Base-by-base conservation (phyloP, 1,140 invertebrate species). In the Lucilia sericata region DNA sequence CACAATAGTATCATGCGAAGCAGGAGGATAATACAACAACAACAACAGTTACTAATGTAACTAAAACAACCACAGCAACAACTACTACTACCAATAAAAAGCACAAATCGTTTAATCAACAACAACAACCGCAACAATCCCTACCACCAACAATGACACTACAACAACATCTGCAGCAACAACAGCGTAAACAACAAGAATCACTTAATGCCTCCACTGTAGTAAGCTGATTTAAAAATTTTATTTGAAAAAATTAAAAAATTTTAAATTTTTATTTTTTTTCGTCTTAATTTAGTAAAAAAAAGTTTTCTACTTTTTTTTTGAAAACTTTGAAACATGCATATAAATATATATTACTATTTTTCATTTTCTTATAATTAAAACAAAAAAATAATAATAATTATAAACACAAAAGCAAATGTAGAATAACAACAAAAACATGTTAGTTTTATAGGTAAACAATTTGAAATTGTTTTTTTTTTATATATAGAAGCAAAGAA, bases 1-100 rank as follows among this genome's bases (percentile, higher is more conserved):
- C 87, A 12, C 90, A 91, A 91, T 91, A 91, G 89, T 89, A 90
- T 84, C 87, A 87, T 74, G 86, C 36, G 36, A 84, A 83, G 84
- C 17, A 47, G 51, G 17, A 60, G 7, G 25, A 30, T 78, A 75
- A 75, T 14, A 13, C 74, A 30, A 78, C 47, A 84, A 60, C 85
- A 83, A 47, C 85, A 87, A 85, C 86, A 84, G 82, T 86, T 84
- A n/a, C n/a, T n/a, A n/a, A n/a, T n/a, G n/a, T n/a, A n/a, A n/a
- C n/a, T n/a, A 30, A 36, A 30, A 17, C 80, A 19, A 65, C 55
- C 10, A 42, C 80, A 82, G 12, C 51, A 42, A 42, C 36, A 14
- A 10, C 74, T 34, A 21, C 36, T 30, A 76, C 14, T 34, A 76
- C 36, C 13, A 42, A 42, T 49, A 78, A 49, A 42, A 78, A 78